A percentile compares a stretch with the other conserved stretches of the same genome.
Evolutionary conservation across 2,888 invertebrate species (phyloP).

Genomic region (Abrostola tripartita): DNA sequence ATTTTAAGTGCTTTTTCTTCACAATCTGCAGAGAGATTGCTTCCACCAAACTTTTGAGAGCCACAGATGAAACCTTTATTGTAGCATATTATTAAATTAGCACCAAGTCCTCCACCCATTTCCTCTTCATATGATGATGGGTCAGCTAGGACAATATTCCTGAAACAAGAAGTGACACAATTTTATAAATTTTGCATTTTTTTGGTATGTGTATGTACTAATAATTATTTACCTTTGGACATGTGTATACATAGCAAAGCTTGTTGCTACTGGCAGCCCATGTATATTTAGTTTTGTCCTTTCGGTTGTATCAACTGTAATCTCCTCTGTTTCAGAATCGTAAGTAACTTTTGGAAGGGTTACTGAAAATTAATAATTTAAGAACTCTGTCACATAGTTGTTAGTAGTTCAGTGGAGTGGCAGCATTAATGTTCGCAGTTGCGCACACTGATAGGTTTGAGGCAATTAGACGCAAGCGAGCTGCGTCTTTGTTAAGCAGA

Average conservation of each 20-base stretch:
- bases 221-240: constrained; percentile 65
- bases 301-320: constrained; percentile 88
- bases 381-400: too few species aligned
- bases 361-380: too few species aligned
- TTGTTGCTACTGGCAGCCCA: constrained; percentile 91
- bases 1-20: constrained; percentile 89
- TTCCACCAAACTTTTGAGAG: constrained; percentile 93
- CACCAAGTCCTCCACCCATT: constrained; percentile 89
- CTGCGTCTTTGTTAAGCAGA: too few species aligned
- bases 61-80: constrained; percentile 90
- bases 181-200: neutral
- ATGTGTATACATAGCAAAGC: constrained; percentile 93
- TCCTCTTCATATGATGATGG: constrained; percentile 95
- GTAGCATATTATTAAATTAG: constrained; percentile 90
- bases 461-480: too few species aligned
- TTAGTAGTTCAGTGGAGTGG: too few species aligned
- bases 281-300: constrained; percentile 87
- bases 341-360: constrained; percentile 91
- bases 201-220: neutral
- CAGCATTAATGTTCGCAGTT: too few species aligned
- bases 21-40: constrained; percentile 87
- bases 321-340: constrained; percentile 91
- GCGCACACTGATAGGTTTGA: too few species aligned
- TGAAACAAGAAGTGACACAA: constrained; percentile 72
- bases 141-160: constrained; percentile 91